Base-by-base conservation (phyloP, 2,888 invertebrate species). In the Pimpla rufipes region DNA sequence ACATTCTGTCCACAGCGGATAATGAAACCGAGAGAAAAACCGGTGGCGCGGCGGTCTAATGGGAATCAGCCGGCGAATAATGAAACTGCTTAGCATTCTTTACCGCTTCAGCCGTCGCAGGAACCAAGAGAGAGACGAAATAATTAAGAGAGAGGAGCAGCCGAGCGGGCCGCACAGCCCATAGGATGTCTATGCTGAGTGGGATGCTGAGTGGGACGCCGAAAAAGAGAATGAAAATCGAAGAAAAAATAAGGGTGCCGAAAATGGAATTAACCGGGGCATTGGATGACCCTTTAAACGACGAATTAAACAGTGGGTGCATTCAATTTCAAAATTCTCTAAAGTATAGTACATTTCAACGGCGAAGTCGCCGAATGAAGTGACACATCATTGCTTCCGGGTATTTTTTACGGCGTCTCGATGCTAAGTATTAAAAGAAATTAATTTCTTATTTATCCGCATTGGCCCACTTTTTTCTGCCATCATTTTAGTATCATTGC, bases 61-160 rank as follows among this genome's bases (percentile, higher is more conserved):
- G 90, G 92, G 91, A 92, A 92, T 92, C 92, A 90, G 90, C 90
- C 88, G 88, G 90, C 91, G 91, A 92, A 91, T 92, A 92, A 92
- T 91, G 91, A 92, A 92, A 92, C 91, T 92, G 92, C 92, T 92
- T 91, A 90, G 92, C 91, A 92, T 92, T 92, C 91, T 90, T 91
- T 90, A 86, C 88, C 88, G 89, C 86, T 87, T 79, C 85, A 40
- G 78, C 71, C 83, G 81, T 79, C 76, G 79, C 79, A 70, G 75
- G 73, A 83, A 79, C 64, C 59, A 64, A 70, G 57, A 73, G 86
- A 89, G 88, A 81, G 88, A 90, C 88, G 89, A 91, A 92, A 91
- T 91, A 90, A 91, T 91, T 91, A 91, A 90, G 90, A 89, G 88
- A 88, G 79, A 52, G 67, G 73, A 73, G 67, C 64, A 70, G 77